phyloP scores from a whole-genome alignment of 2,113 vertebrate genomes.

The Hypanus sabinus region DNA sequence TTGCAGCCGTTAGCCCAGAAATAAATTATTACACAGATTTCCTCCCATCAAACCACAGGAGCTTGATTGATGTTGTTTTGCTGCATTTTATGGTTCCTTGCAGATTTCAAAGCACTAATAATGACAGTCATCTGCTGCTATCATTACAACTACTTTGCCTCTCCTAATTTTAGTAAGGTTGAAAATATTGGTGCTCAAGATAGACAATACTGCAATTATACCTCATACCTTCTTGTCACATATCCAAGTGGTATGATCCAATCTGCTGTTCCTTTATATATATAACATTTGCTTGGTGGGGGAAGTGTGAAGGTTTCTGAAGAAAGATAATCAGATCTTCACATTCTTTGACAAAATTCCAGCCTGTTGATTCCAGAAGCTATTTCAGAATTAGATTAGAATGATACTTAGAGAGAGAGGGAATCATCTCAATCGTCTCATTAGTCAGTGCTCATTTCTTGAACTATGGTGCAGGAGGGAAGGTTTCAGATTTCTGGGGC shows the following conservation, averaged over 20 bases:
- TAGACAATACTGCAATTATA: not conserved
- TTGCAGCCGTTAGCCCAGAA: not conserved
- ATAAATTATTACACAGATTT: not conserved
- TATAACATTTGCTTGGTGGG: not conserved
- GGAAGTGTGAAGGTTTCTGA: not conserved
- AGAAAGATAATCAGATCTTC: not conserved
- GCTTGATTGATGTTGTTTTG: not conserved
- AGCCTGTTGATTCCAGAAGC: not conserved
- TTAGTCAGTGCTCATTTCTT: not conserved
- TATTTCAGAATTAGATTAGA: not conserved
- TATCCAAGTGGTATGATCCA: not conserved
- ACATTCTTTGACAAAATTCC: not conserved
- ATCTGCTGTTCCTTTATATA: not conserved
- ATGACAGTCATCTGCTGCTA: not conserved
- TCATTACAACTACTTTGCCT: not conserved
- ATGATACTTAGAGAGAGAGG: not conserved
- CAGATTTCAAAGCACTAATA: not conserved
- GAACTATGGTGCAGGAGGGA: too few relatives aligned
- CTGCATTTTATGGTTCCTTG: not conserved
- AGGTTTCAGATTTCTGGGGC: too few relatives aligned
- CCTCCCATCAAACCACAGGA: not conserved
- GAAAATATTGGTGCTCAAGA: not conserved
- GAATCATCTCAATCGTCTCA: not conserved
- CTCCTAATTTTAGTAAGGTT: not conserved
- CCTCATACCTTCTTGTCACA: not conserved